Percentiles rank a stretch among this genome's conserved stretches.
These are phyloP conservation scores for Catagonus wagneri DNA, from an alignment of 2,113 vertebrate genomes.

Conservation along the genomic window DNA sequence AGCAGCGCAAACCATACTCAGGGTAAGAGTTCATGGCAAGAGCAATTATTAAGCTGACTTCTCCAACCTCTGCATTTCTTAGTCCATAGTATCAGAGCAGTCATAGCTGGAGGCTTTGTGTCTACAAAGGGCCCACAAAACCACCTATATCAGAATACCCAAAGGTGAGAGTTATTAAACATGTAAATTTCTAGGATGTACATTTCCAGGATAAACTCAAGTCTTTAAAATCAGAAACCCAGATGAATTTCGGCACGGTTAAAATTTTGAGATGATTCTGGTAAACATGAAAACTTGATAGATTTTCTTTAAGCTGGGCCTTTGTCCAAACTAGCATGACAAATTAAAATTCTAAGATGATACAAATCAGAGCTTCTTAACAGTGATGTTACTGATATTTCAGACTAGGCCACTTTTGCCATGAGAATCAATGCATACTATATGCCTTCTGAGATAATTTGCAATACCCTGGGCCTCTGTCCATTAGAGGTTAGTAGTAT, in stretches of 20 bases:
- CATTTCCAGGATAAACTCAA: background rate
- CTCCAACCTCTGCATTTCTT: background rate
- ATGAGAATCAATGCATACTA: background rate
- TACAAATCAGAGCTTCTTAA: background rate
- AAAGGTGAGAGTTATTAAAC: background rate
- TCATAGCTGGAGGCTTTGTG: background rate
- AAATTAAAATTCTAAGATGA: background rate
- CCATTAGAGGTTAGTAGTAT: background rate
- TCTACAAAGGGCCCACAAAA: background rate
- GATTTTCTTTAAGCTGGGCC: background rate
- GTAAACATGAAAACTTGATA: background rate
- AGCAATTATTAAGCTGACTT: slow-evolving; percentile 24
- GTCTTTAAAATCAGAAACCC: background rate
- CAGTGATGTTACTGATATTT: background rate
- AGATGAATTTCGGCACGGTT: background rate
- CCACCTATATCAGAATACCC: background rate
- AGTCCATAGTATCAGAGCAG: background rate
- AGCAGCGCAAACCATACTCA: background rate
- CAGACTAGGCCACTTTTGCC: background rate
- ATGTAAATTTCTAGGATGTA: background rate
- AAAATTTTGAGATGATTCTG: background rate
- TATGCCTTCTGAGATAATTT: background rate
- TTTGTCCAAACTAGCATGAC: background rate
- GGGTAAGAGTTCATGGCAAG: background rate
- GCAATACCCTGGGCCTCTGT: background rate